These are phyloP conservation scores for Drosophila hawaiiensis DNA, from an alignment of 2,888 invertebrate species.

Conservation along the genomic window DNA sequence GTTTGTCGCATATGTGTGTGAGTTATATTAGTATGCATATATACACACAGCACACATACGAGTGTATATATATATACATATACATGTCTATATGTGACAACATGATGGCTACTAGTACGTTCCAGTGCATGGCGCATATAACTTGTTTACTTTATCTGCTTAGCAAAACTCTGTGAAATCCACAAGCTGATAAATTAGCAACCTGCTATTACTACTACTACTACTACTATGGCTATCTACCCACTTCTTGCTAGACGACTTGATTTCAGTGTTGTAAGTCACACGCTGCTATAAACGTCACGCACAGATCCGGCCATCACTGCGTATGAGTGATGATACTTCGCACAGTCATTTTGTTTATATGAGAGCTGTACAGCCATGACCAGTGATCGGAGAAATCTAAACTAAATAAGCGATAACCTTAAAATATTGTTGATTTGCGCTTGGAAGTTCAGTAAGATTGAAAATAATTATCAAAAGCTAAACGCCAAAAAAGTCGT, in stretches of 20 bases:
- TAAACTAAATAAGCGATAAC: neutral
- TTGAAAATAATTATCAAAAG: neutral
- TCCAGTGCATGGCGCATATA: constrained; percentile 64
- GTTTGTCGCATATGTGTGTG: constrained; percentile 28
- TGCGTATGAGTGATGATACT: constrained; percentile 51
- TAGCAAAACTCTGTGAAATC: constrained; percentile 26
- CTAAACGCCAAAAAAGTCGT: neutral
- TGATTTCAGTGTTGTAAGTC: constrained; percentile 41
- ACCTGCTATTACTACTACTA: neutral
- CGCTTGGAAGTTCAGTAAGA: neutral
- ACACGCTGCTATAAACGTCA: constrained; percentile 20
- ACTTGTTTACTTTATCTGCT: constrained; percentile 53
- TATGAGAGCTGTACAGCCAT: neutral
- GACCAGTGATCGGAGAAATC: neutral
- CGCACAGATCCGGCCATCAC: constrained; percentile 14
- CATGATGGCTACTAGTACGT: constrained; percentile 43
- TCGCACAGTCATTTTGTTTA: neutral
- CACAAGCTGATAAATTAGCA: constrained; percentile 12
- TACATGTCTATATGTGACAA: neutral
- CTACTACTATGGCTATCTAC: neutral
- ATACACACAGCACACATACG: neutral
- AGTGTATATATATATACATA: neutral
- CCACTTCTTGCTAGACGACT: constrained; percentile 6
- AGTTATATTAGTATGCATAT: constrained; percentile 10
- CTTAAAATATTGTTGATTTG: neutral